A percentile compares a stretch with the other conserved stretches of the same genome.
Conservation (phyloP, 2,888 invertebrate genomes). For the Sarcophaga caerulescens region DNA sequence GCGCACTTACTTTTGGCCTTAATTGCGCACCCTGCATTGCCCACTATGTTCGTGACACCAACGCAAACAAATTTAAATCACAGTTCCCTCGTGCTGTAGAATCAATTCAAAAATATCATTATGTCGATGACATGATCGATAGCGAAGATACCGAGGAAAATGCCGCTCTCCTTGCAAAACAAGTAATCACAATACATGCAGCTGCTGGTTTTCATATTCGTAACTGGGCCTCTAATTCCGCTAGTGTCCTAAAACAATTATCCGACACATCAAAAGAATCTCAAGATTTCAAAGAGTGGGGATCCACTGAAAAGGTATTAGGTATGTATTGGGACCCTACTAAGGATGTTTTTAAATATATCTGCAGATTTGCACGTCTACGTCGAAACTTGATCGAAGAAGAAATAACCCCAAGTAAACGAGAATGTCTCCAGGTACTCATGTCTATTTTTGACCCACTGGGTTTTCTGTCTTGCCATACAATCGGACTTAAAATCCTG, state of each 20-base stretch:
- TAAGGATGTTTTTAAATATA: constrained; percentile 61
- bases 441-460: constrained; percentile 56
- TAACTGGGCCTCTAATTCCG: no score
- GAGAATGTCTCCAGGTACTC: constrained; percentile 23
- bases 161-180: background rate
- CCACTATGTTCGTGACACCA: no score
- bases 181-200: constrained; percentile 26
- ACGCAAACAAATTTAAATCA: background rate
- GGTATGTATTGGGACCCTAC: constrained; percentile 63
- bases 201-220: no score
- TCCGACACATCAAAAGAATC: no score
- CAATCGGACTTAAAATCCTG: constrained; percentile 43
- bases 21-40: no score
- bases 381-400: constrained; percentile 46
- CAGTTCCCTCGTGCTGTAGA: background rate
- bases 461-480: constrained; percentile 30
- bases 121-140: constrained; percentile 38
- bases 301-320: constrained; percentile 48
- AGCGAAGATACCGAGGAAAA: constrained; percentile 28
- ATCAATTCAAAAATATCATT: constrained; percentile 13
- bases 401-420: no score
- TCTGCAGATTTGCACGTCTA: constrained; percentile 57
- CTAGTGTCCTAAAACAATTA: no score
- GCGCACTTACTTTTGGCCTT: no score
- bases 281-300: no score